Conservation (phyloP, 2,797 vertebrate species). For the Sparidentex hasta region DNA sequence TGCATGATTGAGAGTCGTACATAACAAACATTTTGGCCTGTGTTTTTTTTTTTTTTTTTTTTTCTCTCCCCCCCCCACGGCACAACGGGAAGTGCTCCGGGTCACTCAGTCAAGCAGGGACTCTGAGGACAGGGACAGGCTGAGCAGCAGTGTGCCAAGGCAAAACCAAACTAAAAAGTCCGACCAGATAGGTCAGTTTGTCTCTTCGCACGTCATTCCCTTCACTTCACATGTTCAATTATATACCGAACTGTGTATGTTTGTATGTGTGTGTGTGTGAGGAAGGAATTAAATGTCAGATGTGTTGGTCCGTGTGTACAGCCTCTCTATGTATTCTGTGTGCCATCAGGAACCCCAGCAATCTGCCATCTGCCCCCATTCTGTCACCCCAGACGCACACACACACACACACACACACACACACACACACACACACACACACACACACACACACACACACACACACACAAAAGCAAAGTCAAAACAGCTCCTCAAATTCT, state of each 20-base stretch:
- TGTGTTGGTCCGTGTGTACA: constrained; percentile 18
- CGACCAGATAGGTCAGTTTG: background rate
- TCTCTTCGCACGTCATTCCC: background rate
- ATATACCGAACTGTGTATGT: background rate
- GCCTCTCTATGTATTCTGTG: constrained; percentile 16
- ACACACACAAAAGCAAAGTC: background rate
- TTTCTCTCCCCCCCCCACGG: background rate
- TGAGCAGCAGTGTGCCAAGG: constrained; percentile 10
- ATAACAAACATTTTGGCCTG: background rate
- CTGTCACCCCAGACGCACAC: constrained; percentile 68
- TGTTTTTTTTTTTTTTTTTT: background rate
- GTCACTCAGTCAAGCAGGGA: constrained; percentile 6
- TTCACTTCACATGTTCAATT: background rate
- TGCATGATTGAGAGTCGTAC: background rate
- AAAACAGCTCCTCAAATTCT: constrained; percentile 9
- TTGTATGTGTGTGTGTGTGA: background rate
- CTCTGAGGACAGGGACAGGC: constrained; percentile 2
- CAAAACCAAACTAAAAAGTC: background rate
- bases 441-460: constrained; percentile 9
- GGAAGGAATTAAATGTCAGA: background rate
- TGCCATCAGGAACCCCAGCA: constrained; percentile 59
- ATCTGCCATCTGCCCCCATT: constrained; percentile 79
- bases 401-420: constrained; percentile 11
- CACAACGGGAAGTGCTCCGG: background rate
- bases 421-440: constrained; percentile 12